Conservation (phyloP, 2,113 vertebrate species). For the Thalassoma bifasciatum region DNA sequence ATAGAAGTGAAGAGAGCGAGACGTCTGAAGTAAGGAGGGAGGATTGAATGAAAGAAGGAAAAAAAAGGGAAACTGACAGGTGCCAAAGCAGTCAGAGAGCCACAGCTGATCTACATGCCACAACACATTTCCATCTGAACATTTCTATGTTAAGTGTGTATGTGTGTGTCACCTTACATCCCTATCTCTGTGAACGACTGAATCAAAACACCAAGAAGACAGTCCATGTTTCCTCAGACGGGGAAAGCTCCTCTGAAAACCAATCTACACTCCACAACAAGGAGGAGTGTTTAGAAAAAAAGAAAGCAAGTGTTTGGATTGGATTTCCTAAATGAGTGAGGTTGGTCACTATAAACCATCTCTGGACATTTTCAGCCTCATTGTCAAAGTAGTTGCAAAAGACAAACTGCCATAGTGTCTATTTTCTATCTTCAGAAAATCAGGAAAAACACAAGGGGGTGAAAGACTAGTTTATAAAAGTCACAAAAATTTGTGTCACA, state of each 20-base stretch:
- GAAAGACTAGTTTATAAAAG: too few species aligned
- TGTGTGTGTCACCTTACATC: conserved; percentile 35
- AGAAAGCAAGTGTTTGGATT: neutral
- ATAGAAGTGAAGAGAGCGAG: neutral
- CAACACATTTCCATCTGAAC: conserved; percentile 32
- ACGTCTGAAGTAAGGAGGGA: neutral
- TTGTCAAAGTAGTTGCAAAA: neutral
- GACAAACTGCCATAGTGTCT: neutral
- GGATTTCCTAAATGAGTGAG: neutral
- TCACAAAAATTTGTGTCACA: too few species aligned
- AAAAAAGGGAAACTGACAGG: conserved; percentile 56
- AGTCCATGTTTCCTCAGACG: conserved; percentile 19
- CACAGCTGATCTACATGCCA: conserved; percentile 57
- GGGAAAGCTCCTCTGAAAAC: conserved; percentile 14
- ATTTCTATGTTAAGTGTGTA: conserved; percentile 13
- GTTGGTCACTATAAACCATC: neutral
- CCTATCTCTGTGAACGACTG: conserved; percentile 18
- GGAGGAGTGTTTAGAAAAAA: conserved; percentile 8
- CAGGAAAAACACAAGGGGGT: too few species aligned
- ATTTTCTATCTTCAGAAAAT: neutral
- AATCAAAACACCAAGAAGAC: conserved; percentile 23
- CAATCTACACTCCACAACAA: conserved; percentile 1
- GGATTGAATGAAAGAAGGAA: conserved; percentile 26
- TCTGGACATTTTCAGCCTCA: neutral
- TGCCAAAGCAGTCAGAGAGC: conserved; percentile 48